phyloP scores from a whole-genome alignment of 2,113 vertebrate species.

The Beaufortia kweichowensis region DNA sequence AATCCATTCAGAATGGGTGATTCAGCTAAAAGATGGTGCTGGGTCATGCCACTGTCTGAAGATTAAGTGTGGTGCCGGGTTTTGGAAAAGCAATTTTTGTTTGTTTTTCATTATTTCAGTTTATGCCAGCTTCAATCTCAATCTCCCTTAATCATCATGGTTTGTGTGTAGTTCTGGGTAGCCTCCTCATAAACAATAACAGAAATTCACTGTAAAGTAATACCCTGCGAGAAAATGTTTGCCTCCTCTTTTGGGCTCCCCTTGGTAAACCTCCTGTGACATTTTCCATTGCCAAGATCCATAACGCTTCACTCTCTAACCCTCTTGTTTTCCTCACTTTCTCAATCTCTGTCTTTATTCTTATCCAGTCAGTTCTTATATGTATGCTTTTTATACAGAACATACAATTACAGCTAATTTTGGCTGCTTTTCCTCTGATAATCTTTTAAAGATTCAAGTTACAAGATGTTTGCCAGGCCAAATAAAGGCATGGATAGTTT shows the following conservation, averaged over 20 bases:
- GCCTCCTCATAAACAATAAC: conserved; percentile 37
- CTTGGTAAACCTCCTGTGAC: conserved; percentile 54
- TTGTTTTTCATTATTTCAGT: neutral
- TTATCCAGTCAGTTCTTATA: neutral
- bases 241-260: conserved; percentile 52
- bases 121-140: neutral
- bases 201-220: conserved; percentile 51
- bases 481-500: conserved; percentile 54
- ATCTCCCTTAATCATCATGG: neutral
- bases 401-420: conserved; percentile 38
- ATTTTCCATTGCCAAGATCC: conserved; percentile 62
- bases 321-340: conserved; percentile 1
- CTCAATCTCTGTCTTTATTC: conserved; percentile 5
- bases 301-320: conserved; percentile 37
- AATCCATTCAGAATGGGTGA: conserved; percentile 1
- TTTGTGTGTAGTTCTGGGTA: conserved; percentile 8
- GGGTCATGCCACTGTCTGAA: neutral
- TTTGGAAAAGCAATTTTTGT: neutral
- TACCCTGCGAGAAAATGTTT: conserved; percentile 60
- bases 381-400: conserved; percentile 24
- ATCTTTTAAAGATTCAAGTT: conserved; percentile 61
- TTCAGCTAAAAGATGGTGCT: neutral
- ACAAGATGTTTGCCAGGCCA: conserved; percentile 50
- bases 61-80: neutral
- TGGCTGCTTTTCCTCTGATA: conserved; percentile 33